A percentile compares a stretch with the other conserved stretches of the same genome.
phyloP scores from a whole-genome alignment of 2,113 vertebrate genomes.

The Trematomus loennbergii region DNA sequence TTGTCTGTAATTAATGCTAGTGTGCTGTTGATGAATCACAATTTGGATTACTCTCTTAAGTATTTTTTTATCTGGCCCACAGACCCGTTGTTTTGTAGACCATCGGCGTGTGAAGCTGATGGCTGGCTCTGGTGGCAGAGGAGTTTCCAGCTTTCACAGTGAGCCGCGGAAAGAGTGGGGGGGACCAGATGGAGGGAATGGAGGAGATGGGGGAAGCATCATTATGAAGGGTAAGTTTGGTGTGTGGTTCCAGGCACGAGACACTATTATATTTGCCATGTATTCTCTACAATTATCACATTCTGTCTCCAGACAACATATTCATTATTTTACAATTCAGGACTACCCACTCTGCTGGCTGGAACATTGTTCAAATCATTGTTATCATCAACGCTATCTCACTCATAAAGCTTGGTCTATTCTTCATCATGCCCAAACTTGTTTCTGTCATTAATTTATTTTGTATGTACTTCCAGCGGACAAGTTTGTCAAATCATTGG shows the following conservation, averaged over 20 bases:
- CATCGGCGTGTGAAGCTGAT: constrained; percentile 86
- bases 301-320: too few relatives aligned
- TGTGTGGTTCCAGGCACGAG: neutral
- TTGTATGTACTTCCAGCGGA: constrained; percentile 82
- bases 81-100: constrained; percentile 93
- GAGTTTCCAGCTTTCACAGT: constrained; percentile 89
- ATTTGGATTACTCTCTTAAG: too few relatives aligned
- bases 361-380: too few relatives aligned
- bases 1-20: neutral
- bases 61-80: neutral
- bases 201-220: constrained; percentile 91
- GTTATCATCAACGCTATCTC: neutral
- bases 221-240: constrained; percentile 88
- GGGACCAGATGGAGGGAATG: constrained; percentile 95
- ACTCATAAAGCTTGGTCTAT: neutral
- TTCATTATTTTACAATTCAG: too few relatives aligned
- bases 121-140: constrained; percentile 90
- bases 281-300: neutral
- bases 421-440: neutral
- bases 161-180: constrained; percentile 95
- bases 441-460: neutral
- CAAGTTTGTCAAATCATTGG: constrained; percentile 88
- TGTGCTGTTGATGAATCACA: neutral
- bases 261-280: neutral
- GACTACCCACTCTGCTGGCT: too few relatives aligned